Base-by-base conservation (phyloP, 1,140 invertebrate genomes). In the Drosophila pseudoananassae region DNA sequence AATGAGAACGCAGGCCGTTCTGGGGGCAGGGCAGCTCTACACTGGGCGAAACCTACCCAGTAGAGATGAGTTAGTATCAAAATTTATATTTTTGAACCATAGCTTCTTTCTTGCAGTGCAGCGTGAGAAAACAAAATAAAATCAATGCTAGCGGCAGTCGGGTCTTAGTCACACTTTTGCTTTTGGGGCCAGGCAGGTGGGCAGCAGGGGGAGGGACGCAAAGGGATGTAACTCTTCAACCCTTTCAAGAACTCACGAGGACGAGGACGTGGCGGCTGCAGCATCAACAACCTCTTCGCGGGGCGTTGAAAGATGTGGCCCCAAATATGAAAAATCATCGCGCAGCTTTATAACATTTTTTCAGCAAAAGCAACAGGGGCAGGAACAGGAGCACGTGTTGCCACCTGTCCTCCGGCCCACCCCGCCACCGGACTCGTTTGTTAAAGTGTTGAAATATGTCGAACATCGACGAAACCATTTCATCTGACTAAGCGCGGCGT, bases 361-460 rank as follows among this genome's bases (percentile, higher is more conserved):
- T 49, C 50, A 59, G 63, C 25, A 29, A 27, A 45, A 65, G 63
- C 23, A 59, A 5, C 15, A 27, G 60, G 40, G 40, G 6, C 23
- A 38, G 60, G 29, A 63, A 27, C 52, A 55, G 73, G 50, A 66
- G 57, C 58, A 75, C 65, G 49, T 60, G 69, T 65, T 46, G 29
- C 61, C 40, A 36, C 61, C 50, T 61, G 57, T 55, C 61, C 25
- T 27, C 49, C 29, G n/a, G 7, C 15, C 4, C n/a, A 14, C 1
- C 25, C 29, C 14, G 10, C 25, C 33, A 25, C 20, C 17, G 51
- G 58, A 64, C 43, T 51, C 54, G 55, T 68, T 68, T 61, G 61
- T 84, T 64, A 71, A 88, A 83, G 83, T 78, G 78, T 88, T 75
- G 75, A 87, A 87, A 87, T 87, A 87, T 87, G 78, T 87, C 83